phyloP scores from a whole-genome alignment of 2,888 invertebrate species.

The Thymelicus lineola region DNA sequence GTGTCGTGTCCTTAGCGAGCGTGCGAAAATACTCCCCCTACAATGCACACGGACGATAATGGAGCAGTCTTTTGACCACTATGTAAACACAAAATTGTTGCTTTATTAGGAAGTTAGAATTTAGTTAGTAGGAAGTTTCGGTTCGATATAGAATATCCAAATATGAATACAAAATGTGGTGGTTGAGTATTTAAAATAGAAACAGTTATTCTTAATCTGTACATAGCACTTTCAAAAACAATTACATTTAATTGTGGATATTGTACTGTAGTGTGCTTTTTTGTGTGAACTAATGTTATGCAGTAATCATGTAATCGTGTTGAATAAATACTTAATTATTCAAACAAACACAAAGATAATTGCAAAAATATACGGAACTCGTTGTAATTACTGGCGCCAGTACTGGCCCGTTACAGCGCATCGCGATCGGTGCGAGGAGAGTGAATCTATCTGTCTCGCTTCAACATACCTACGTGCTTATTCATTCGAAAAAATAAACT shows the following conservation, averaged over 20 bases:
- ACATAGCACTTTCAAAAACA: too few relatives aligned
- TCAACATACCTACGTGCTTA: neutral
- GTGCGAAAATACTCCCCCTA: constrained; percentile 59
- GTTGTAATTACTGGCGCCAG: constrained; percentile 26
- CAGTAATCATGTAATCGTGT: neutral
- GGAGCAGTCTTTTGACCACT: constrained; percentile 42
- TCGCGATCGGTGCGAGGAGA: neutral
- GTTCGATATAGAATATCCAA: too few relatives aligned
- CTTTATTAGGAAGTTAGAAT: too few relatives aligned
- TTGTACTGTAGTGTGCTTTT: too few relatives aligned
- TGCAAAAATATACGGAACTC: constrained; percentile 12
- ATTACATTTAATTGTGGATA: too few relatives aligned
- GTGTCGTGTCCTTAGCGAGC: constrained; percentile 55
- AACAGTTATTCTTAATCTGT: too few relatives aligned
- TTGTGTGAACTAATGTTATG: neutral
- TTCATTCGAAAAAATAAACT: too few relatives aligned
- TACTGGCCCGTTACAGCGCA: neutral
- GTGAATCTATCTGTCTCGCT: neutral
- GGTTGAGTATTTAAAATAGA: too few relatives aligned
- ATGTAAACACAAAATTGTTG: too few relatives aligned
- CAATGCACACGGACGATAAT: constrained; percentile 43
- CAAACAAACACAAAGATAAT: neutral
- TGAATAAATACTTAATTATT: constrained; percentile 1
- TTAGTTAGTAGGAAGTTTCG: too few relatives aligned
- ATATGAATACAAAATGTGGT: too few relatives aligned